These are phyloP conservation scores for Cyprinodon diabolis DNA, from an alignment of 2,797 vertebrate species.

Conservation along the genomic window DNA sequence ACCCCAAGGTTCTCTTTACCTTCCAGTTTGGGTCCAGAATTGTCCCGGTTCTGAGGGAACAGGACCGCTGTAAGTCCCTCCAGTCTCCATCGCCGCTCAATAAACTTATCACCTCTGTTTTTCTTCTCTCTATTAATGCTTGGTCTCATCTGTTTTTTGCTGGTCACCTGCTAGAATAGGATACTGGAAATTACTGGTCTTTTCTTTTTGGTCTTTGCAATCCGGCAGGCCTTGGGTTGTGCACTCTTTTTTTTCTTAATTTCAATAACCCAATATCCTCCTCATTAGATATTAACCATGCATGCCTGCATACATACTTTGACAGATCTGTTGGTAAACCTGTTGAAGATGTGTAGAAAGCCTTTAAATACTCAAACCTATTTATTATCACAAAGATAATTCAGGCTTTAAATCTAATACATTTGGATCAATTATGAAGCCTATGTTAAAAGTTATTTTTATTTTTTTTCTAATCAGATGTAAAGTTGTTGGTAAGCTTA, in stretches of 20 bases:
- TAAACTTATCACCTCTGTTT: constrained; percentile 64
- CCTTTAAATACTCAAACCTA: neutral
- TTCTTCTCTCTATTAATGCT: constrained; percentile 44
- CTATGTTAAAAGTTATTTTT: neutral
- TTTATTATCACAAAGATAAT: neutral
- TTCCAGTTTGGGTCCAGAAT: constrained; percentile 97
- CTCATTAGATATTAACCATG: constrained; percentile 70
- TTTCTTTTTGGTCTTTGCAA: constrained; percentile 62
- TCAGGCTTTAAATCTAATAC: neutral
- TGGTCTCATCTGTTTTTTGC: constrained; percentile 68
- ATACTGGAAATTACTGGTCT: constrained; percentile 68
- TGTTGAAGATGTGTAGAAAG: constrained; percentile 1
- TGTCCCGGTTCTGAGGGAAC: constrained; percentile 96
- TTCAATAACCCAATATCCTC: constrained; percentile 46
- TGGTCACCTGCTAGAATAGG: constrained; percentile 75
- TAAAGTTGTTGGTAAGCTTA: neutral
- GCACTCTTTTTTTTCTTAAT: constrained; percentile 9
- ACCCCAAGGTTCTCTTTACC: constrained; percentile 90
- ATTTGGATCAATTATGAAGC: neutral
- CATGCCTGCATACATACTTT: constrained; percentile 52
- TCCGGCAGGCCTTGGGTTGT: constrained; percentile 69
- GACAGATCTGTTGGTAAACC: neutral
- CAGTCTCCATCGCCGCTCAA: constrained; percentile 73
- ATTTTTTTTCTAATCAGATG: neutral
- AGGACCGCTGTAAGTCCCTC: constrained; percentile 91